Evolutionary conservation across 2,797 vertebrate genomes (phyloP).

Genomic region (Leucoraja ocellata): DNA sequence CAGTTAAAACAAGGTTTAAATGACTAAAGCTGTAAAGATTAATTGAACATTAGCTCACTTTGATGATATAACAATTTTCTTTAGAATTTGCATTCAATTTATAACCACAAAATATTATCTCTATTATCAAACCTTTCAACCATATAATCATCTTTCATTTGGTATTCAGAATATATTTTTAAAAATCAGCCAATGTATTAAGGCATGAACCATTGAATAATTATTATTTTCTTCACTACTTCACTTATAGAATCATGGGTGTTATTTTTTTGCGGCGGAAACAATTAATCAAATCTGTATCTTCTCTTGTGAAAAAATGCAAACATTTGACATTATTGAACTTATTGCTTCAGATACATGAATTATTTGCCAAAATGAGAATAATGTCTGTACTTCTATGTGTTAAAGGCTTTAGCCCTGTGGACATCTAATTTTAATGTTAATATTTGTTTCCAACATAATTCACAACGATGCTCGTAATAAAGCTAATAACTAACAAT

Average conservation of each 20-base stretch:
- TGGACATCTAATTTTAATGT: not conserved
- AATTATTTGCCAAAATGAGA: not conserved
- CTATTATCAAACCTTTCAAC: conserved; percentile 4
- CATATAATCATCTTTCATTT: conserved; percentile 25
- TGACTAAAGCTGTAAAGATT: not conserved
- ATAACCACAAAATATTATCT: conserved; percentile 8
- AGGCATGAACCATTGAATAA: not conserved
- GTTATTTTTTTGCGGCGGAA: too few species aligned
- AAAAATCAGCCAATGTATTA: not conserved
- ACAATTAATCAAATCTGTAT: not conserved
- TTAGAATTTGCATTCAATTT: conserved; percentile 17
- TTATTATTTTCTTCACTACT: not conserved
- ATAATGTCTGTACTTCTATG: not conserved
- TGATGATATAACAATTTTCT: not conserved
- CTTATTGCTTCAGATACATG: too few species aligned
- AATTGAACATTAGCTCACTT: not conserved
- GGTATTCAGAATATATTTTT: not conserved
- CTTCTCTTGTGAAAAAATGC: not conserved
- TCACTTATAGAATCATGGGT: not conserved
- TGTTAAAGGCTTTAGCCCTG: not conserved
- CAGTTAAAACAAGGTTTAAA: not conserved
- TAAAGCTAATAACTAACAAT: not conserved
- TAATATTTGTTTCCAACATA: not conserved
- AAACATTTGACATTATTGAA: not conserved
- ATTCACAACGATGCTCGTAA: not conserved